Conservation (phyloP, 2,888 invertebrate genomes). For the Drosophila gaucha region DNA sequence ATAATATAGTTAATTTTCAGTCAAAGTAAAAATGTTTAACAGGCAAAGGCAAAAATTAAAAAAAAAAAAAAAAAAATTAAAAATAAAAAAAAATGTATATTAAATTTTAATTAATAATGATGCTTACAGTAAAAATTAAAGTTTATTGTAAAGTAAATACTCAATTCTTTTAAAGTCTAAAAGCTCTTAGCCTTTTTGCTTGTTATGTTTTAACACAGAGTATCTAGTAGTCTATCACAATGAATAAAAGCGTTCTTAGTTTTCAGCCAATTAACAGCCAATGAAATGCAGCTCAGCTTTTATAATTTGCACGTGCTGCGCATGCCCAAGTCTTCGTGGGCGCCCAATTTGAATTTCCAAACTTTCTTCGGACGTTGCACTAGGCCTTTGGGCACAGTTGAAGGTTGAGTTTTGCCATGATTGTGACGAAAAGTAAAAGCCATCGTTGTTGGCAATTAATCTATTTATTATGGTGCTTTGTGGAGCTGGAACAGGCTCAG, state of each 20-base stretch:
- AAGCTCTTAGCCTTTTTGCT: fast-evolving
- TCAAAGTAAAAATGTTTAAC: too few relatives aligned
- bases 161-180: neutral
- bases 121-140: too few relatives aligned
- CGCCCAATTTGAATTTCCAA: slow-evolving; percentile 42
- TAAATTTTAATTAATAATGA: too few relatives aligned
- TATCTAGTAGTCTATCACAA: neutral
- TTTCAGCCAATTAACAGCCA: slow-evolving; percentile 22
- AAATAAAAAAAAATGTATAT: too few relatives aligned
- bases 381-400: slow-evolving; percentile 49
- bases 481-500: neutral
- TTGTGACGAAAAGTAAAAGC: slow-evolving; percentile 57
- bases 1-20: too few relatives aligned
- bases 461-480: neutral
- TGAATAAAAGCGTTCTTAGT: neutral
- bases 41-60: too few relatives aligned
- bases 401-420: slow-evolving; percentile 48
- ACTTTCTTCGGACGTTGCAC: slow-evolving; percentile 63
- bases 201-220: slow-evolving; percentile 1
- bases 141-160: too few relatives aligned
- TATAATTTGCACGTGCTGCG: slow-evolving; percentile 51
- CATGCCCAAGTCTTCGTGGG: slow-evolving; percentile 43
- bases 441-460: slow-evolving; percentile 10
- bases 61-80: too few relatives aligned
- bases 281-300: slow-evolving; percentile 74